Evolutionary conservation across 2,113 vertebrate genomes (phyloP), one percentile per base, ranked within the genome.

Genomic region (Mugil cephalus): DNA sequence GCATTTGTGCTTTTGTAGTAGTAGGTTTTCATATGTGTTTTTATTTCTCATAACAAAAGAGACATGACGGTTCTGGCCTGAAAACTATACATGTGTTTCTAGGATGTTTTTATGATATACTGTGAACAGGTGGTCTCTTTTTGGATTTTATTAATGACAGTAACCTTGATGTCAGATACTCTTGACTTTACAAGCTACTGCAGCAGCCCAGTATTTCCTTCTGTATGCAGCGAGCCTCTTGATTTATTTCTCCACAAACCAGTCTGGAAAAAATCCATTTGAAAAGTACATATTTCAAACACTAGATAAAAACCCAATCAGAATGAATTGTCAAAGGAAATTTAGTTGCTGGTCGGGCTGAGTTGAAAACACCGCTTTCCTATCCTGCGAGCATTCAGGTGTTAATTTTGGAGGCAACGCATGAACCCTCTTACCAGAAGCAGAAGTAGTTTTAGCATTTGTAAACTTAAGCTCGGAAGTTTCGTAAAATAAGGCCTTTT

Each of bases 271-370:
- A 39, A 56, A 19, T 58, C 34, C 7, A 42, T 69, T 69, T 72
- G 10, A 54, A 83, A 84, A 75, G 35, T 17, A 38, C 10, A 62
- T 66, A 70, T 82, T 82, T 73, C 42, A 71, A 58, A 65, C 53
- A 42, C 10, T 6, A 72, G 56, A 77, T 77, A 72, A 77, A 72
- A 84, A 73, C 36, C 10, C 51, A 72, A 78, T 80, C 59, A 62
- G 36, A 43, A 46, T 10, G 30, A 77, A 50, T 2, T 68, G 45
- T 60, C 60, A 68, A 9, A 53, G 58, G 21, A 68, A 35, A 59
- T 60, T 52, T 35, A 46, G 21, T 24, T n/a, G 11, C 36, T 35
- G 15, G 12, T 11, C 2, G 1, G 4, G 43, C 36, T 72, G 46
- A 19, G 45, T 56, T 72, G 10, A 71, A 78, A 74, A 80, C 63